Evolutionary conservation across 2,113 vertebrate genomes (phyloP), one percentile per base, ranked within the genome.

Genomic region (Silurus meridionalis): DNA sequence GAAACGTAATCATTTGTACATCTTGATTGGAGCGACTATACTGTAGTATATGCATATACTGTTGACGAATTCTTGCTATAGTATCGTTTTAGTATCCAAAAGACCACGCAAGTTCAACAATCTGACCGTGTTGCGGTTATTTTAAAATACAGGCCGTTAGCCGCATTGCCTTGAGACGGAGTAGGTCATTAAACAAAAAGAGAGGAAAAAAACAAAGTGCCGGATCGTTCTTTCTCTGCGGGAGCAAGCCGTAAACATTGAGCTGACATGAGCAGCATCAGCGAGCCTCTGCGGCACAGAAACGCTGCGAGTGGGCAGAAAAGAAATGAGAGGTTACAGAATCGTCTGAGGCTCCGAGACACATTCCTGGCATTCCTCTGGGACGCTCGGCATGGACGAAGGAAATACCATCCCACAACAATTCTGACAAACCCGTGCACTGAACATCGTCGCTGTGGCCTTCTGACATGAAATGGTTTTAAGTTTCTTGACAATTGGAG

Each of bases 351-450:
- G 90, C 93, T 92, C 92, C 90, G 91, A 91, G 87, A 90, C 86
- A 90, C 92, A 95, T 95, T 94, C 94, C 94, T 72, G 64, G 28
- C 92, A 93, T 94, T 95, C 93, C 93, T 91, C 85, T 21, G 91
- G 92, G 93, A 93, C 91, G 84, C 89, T 91, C 88, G 55, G 85
- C 89, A 90, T 84, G 85, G 91, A 93, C 91, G 92, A 92, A 94
- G 93, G 93, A 95, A 94, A 94, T 94, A 90, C 92, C 90, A 91
- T 86, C 83, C 84, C 28, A 83, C 89, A 89, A 48, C 17, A 82
- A 37, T 91, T 90, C 60, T 25, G 86, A 86, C 85, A 84, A 85
- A 90, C 81, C 82, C 84, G 87, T 13, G 83, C 89, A 87, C 86
- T 89, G 91, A 92, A 91, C 90, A 92, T 86, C 86, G 17, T 75